Base-by-base conservation (phyloP, 35 echinoderm and acorn worm species). In the Hemicentrotus pulcherrimus region DNA sequence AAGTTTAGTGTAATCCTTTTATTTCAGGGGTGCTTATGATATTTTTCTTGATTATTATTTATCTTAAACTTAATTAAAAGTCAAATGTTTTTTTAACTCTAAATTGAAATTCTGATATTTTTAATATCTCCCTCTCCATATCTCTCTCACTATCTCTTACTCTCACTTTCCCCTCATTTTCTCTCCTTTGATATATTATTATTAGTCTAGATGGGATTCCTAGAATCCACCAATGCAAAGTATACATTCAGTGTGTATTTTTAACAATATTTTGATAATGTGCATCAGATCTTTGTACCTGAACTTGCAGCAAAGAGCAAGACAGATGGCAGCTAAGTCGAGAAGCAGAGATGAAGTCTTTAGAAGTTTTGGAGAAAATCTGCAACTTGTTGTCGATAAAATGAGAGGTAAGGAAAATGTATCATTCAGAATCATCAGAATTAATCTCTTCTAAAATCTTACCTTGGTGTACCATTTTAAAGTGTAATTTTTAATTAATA, bases 381-480 rank as follows among this genome's bases (percentile, higher is more conserved):
- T 93, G 45, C 91, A 93, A 48, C 91, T 93, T 47, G 91, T 93
- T 32, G 30, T 93, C 30, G 48, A 47, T 31, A 93, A 93, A 13
- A 31, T 93, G 28, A 93, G n/a, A 93, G 91, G 91, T 93, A 58
- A 93, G 48, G 11, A 19, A n/a, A 33, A 5, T 86, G 86, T 22
- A 31, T 31, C 70, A 85, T 19, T 85, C 28, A 86, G 32, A 30
- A 30, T 86, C 16, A 10, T 22, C 32, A 33, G 46, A 31, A 24
- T 91, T 91, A 46, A 46, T 45, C 22, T 91, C 33, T 91, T 6
- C 31, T 45, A 10, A 33, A 11, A 8, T 91, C 46, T 41, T 41
- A 91, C 4, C 31, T 0, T 91, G 22, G 41, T 41, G 8, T 91
- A 91, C 32, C 46, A 32, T 91, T 91, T 91, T 22, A 15, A 12